Evolutionary conservation across 2,888 invertebrate species (phyloP).

Genomic region (Synanthedon andrenaeformis): DNA sequence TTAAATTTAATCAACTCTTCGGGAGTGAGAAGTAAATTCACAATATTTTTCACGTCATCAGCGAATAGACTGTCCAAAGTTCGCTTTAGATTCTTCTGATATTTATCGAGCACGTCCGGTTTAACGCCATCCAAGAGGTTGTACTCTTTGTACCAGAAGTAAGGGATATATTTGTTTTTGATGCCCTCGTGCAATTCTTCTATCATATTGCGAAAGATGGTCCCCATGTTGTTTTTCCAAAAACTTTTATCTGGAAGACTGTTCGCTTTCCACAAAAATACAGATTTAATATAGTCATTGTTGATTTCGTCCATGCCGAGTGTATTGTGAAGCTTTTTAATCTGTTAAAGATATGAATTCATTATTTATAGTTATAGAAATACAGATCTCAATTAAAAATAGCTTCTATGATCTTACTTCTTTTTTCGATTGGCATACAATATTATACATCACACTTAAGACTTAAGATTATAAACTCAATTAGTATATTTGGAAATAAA

Average conservation of each 20-base stretch:
- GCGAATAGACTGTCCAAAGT: slow-evolving; percentile 41
- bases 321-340: slow-evolving; percentile 64
- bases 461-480: too few species aligned
- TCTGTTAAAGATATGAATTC: slow-evolving; percentile 15
- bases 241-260: slow-evolving; percentile 29
- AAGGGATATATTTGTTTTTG: slow-evolving; percentile 32
- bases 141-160: slow-evolving; percentile 45
- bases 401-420: too few species aligned
- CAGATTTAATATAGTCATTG: slow-evolving; percentile 71
- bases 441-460: too few species aligned
- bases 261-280: slow-evolving; percentile 56
- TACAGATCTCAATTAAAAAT: too few species aligned
- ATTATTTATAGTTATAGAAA: neutral
- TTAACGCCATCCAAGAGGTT: slow-evolving; percentile 45
- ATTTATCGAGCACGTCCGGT: slow-evolving; percentile 28
- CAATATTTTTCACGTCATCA: slow-evolving; percentile 29
- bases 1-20: slow-evolving; percentile 18
- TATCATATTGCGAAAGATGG: slow-evolving; percentile 41
- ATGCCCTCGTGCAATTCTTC: slow-evolving; percentile 35
- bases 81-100: slow-evolving; percentile 36
- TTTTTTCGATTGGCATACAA: too few species aligned
- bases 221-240: slow-evolving; percentile 41
- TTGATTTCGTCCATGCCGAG: slow-evolving; percentile 51
- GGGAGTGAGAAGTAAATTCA: slow-evolving; percentile 23
- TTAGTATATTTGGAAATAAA: too few species aligned